Conservation (phyloP, 2,888 invertebrate genomes). For the Chaitophorus viminalis region DNA sequence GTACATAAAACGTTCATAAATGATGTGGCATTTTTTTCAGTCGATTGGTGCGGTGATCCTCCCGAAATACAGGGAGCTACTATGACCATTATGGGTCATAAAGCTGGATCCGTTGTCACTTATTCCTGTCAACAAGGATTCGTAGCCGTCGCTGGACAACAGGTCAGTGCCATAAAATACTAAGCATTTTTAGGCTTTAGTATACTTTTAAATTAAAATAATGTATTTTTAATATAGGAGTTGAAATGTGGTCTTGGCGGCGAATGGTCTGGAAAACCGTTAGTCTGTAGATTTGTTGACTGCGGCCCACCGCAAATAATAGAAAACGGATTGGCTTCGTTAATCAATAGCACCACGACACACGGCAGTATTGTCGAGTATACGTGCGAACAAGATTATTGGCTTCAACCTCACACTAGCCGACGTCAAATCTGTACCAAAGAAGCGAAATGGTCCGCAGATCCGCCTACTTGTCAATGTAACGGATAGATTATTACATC, state of each 20-base stretch:
- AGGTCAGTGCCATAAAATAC: constrained; percentile 69
- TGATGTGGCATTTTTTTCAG: constrained; percentile 64
- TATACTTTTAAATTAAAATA: not conserved
- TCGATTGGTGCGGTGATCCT: constrained; percentile 89
- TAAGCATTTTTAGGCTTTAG: not conserved
- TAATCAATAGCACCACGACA: constrained; percentile 83
- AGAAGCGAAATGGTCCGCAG: constrained; percentile 88
- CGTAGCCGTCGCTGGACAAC: constrained; percentile 79
- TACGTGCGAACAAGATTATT: constrained; percentile 83
- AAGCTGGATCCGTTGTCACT: constrained; percentile 82
- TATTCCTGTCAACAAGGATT: constrained; percentile 86
- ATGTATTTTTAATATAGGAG: constrained; percentile 69
- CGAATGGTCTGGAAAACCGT: constrained; percentile 82
- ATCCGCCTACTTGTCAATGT: constrained; percentile 87
- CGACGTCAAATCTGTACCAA: constrained; percentile 78
- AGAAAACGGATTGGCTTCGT: constrained; percentile 78
- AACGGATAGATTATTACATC: constrained; percentile 65
- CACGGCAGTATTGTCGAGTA: constrained; percentile 83
- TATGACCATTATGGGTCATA: constrained; percentile 77
- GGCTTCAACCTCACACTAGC: constrained; percentile 78
- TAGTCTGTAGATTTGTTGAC: constrained; percentile 86
- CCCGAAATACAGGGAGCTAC: constrained; percentile 80
- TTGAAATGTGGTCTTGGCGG: constrained; percentile 87
- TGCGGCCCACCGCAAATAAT: constrained; percentile 85
- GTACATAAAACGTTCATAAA: too few relatives aligned